A percentile compares a stretch with the other conserved stretches of the same genome.
These are phyloP conservation scores for Apamea crenata DNA, from an alignment of 2,888 invertebrate species.

Conservation along the genomic window DNA sequence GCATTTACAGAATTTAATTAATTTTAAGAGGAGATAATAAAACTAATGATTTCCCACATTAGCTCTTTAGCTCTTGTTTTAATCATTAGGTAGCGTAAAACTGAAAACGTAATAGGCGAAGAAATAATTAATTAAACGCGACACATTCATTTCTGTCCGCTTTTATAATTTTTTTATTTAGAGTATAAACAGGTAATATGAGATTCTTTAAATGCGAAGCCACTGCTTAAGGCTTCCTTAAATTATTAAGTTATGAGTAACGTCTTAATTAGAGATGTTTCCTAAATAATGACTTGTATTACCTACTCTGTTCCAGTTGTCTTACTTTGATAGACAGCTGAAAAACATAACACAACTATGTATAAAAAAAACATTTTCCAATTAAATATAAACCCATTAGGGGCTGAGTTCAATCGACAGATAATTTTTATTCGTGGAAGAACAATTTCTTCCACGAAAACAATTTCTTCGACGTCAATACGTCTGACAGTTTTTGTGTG, in stretches of 20 bases:
- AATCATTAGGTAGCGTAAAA: constrained; percentile 35
- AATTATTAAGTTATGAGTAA: neutral
- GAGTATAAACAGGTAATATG: neutral
- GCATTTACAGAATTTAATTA: constrained; percentile 26
- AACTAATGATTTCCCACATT: constrained; percentile 22
- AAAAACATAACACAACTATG: neutral
- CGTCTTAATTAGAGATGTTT: neutral
- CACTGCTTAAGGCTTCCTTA: no score
- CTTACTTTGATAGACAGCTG: neutral
- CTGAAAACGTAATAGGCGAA: neutral
- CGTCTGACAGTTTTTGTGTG: no score
- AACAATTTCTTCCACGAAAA: no score
- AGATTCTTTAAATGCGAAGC: neutral
- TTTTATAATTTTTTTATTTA: neutral
- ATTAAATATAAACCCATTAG: neutral
- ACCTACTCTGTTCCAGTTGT: neutral
- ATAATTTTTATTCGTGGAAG: no score
- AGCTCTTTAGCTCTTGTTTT: constrained; percentile 23
- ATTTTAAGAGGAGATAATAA: constrained; percentile 13
- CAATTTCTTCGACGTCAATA: no score
- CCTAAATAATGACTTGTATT: neutral
- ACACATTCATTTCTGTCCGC: neutral
- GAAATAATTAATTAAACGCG: constrained; percentile 14
- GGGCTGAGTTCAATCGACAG: no score
- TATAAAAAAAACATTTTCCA: neutral